Percentiles rank a stretch among this genome's conserved stretches.
These are phyloP conservation scores for Rhynchonycteris naso DNA, from an alignment of 2,797 vertebrate genomes.

Conservation along the genomic window DNA sequence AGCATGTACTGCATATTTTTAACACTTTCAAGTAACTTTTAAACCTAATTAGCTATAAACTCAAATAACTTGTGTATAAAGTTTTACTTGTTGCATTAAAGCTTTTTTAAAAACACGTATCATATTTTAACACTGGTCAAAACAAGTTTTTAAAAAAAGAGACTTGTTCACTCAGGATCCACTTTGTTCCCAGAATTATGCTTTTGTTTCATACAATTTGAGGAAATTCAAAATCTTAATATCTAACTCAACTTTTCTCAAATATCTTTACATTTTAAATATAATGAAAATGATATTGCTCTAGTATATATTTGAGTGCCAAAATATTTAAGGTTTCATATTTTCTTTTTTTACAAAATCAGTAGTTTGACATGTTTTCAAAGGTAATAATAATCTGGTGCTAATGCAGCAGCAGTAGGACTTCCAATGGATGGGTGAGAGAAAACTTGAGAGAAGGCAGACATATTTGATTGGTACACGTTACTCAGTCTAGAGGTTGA, in stretches of 20 bases:
- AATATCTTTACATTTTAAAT: background rate
- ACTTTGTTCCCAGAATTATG: background rate
- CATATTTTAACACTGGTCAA: slow-evolving; percentile 25
- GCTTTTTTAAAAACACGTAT: background rate
- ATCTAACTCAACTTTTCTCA: background rate
- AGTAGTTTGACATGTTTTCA: slow-evolving; percentile 18
- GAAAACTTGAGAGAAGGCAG: slow-evolving; percentile 97
- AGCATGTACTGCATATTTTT: background rate
- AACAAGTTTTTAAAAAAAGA: slow-evolving; percentile 25
- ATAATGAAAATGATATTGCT: slow-evolving; percentile 22
- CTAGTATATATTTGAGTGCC: background rate
- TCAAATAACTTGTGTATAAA: background rate
- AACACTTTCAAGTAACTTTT: background rate
- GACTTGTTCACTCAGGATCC: background rate
- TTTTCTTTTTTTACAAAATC: background rate
- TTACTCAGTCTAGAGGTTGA: slow-evolving; percentile 93
- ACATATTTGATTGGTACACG: slow-evolving; percentile 95
- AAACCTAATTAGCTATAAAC: slow-evolving; percentile 31
- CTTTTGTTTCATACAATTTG: background rate
- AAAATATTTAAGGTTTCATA: slow-evolving; percentile 1
- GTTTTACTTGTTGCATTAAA: slow-evolving; percentile 71
- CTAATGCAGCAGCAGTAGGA: slow-evolving; percentile 93
- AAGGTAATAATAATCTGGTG: slow-evolving; percentile 85
- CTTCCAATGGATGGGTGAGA: slow-evolving; percentile 94
- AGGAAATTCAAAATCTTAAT: slow-evolving; percentile 36